phyloP scores from a whole-genome alignment of 1,140 invertebrate genomes.

The Aethina tumida region DNA sequence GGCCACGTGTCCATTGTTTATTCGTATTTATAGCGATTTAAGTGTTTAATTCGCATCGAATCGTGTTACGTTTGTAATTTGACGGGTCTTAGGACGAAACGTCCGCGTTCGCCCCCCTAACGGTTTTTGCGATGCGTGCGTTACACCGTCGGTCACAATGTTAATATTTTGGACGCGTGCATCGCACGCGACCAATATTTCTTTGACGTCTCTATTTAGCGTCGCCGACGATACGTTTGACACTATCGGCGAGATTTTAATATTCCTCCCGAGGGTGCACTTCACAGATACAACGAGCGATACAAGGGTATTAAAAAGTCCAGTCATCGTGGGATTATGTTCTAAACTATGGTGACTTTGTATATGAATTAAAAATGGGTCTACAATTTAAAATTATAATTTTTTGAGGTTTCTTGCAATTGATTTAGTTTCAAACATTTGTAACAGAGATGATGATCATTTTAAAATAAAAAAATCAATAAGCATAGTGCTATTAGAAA shows the following conservation, averaged over 20 bases:
- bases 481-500: too few relatives aligned
- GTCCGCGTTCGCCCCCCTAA: slow-evolving; percentile 2
- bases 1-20: slow-evolving; percentile 10
- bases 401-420: too few relatives aligned
- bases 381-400: too few relatives aligned
- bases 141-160: slow-evolving; percentile 7
- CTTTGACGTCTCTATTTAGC: slow-evolving; percentile 11
- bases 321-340: too few relatives aligned
- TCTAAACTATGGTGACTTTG: too few relatives aligned
- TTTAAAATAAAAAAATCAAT: too few relatives aligned
- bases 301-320: too few relatives aligned
- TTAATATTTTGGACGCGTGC: slow-evolving; percentile 11
- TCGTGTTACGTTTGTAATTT: slow-evolving; percentile 11
- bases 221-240: slow-evolving; percentile 7
- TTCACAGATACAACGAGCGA: too few relatives aligned
- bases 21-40: slow-evolving; percentile 5
- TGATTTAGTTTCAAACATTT: too few relatives aligned
- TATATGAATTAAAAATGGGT: too few relatives aligned
- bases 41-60: slow-evolving; percentile 9
- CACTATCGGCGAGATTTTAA: slow-evolving; percentile 5
- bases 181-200: slow-evolving; percentile 10
- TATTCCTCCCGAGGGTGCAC: too few relatives aligned
- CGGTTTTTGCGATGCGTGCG: slow-evolving; percentile 6
- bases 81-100: slow-evolving; percentile 9
- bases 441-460: too few relatives aligned